Evolutionary conservation across 1,140 invertebrate species (phyloP), one percentile per base, ranked within the genome.

Genomic region (Drosophila miranda): DNA sequence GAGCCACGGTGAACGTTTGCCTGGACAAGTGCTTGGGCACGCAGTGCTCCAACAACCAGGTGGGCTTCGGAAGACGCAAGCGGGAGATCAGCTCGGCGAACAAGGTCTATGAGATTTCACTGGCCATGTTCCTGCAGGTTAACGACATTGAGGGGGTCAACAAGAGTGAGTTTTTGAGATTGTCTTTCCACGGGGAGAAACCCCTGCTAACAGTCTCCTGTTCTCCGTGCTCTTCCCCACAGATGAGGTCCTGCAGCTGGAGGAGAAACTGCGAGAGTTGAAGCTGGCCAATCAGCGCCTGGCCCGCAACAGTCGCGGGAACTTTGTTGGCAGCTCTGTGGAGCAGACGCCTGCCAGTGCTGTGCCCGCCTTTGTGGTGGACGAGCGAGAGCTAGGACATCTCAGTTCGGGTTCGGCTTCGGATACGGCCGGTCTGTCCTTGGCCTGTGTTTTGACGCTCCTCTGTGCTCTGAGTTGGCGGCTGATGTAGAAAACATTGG

Each of bases 1-100:
- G 95, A 63, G 97, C 96, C 21, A 98, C 96, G 2, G 96, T 98
- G 26, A 97, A 96, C 79, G 96, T 98, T n/a, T 98, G 97, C 84
- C 90, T 98, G 48, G 96, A 97, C 77, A 95, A 96, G 91, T 98
- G 97, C 90, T 93, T 95, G 90, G 96, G 96, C 90, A 95, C 97
- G 19, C 95, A 96, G 90, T 98, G 97, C 92, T 97, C 95, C 68
- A 97, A 97, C 90, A 97, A 96, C 9, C 95, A 96, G 78, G 93
- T 95, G 21, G 97, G 97, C 8, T 98, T 94, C 91, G 97, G 97
- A 0, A 92, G 96, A 30, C 94, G 93, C 67, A 93, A 94, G 44
- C 92, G 94, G 48, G 91, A 93, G 60, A 92, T 94, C 13, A 81
- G 75, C 14, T 53, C 81, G n/a, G 91, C 93, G 3, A 97, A 97